Conservation (phyloP, 2,113 vertebrate genomes). For the Dasypus novemcinctus region DNA sequence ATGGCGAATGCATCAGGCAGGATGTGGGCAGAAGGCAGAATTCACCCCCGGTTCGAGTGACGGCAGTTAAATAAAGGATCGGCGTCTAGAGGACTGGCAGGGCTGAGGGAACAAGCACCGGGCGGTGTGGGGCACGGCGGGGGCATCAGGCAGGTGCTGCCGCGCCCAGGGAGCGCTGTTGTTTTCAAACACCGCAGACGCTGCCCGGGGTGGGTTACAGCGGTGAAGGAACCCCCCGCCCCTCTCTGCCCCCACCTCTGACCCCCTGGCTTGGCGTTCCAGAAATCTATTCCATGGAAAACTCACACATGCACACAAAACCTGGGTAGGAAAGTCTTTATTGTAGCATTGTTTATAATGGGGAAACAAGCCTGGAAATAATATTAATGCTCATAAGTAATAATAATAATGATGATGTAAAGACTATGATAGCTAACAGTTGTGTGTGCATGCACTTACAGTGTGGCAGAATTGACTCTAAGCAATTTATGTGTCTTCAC, state of each 20-base stretch:
- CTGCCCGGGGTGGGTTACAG: not conserved
- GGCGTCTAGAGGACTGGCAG: not conserved
- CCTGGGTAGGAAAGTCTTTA: not conserved
- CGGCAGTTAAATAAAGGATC: not conserved
- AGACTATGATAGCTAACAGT: rapidly evolving
- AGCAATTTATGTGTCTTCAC: no score
- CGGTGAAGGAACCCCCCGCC: not conserved
- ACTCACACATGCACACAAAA: not conserved
- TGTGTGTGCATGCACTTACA: not conserved
- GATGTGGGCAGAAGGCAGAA: not conserved
- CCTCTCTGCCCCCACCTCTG: not conserved
- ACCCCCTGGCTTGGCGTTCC: not conserved
- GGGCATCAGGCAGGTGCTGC: not conserved
- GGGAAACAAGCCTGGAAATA: not conserved
- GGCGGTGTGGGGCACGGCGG: not conserved
- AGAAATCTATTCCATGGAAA: not conserved
- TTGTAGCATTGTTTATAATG: not conserved
- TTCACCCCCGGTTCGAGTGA: not conserved
- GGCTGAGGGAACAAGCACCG: no score
- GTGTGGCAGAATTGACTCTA: not conserved
- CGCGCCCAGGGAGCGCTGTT: not conserved
- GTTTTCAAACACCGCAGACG: not conserved
- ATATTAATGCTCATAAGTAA: not conserved
- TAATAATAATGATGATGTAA: not conserved
- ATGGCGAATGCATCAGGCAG: not conserved